Conservation (phyloP, 2,888 invertebrate species). For the Trimorus sp. region DNA sequence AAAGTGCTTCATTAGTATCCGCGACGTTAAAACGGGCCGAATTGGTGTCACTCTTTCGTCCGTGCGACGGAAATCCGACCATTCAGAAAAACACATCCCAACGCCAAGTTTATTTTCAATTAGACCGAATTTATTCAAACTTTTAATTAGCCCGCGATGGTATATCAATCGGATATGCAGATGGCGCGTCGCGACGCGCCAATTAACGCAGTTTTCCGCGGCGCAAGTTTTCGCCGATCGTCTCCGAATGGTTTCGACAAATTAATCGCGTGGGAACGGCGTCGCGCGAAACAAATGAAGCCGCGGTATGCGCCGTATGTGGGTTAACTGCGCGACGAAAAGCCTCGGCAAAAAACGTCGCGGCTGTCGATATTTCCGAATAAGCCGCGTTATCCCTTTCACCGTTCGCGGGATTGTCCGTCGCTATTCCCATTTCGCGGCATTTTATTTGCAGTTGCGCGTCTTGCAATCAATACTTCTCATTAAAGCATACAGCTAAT, state of each 20-base stretch:
- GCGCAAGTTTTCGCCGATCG: constrained; percentile 3
- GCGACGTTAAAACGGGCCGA: neutral
- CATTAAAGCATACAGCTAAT: constrained; percentile 31
- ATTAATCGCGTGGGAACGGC: constrained; percentile 34
- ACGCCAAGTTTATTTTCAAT: constrained; percentile 35
- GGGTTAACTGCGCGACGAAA: constrained; percentile 23
- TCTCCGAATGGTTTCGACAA: neutral
- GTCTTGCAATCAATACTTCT: constrained; percentile 59
- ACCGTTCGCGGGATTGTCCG: constrained; percentile 28
- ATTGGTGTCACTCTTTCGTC: neutral
- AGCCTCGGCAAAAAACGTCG: neutral
- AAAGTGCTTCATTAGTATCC: too few relatives aligned
- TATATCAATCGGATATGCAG: constrained; percentile 37
- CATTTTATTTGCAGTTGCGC: constrained; percentile 38
- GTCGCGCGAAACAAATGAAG: constrained; percentile 19
- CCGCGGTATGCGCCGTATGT: neutral
- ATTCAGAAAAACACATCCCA: constrained; percentile 29
- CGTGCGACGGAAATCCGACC: neutral
- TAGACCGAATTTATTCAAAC: constrained; percentile 29
- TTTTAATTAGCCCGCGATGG: constrained; percentile 41
- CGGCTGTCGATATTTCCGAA: constrained; percentile 34
- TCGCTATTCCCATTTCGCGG: constrained; percentile 34
- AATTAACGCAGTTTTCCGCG: constrained; percentile 45
- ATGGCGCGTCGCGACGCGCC: constrained; percentile 20
- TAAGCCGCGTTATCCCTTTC: constrained; percentile 43